Evolutionary conservation across 1,140 invertebrate genomes (phyloP).

Genomic region (Eciton burchellii): DNA sequence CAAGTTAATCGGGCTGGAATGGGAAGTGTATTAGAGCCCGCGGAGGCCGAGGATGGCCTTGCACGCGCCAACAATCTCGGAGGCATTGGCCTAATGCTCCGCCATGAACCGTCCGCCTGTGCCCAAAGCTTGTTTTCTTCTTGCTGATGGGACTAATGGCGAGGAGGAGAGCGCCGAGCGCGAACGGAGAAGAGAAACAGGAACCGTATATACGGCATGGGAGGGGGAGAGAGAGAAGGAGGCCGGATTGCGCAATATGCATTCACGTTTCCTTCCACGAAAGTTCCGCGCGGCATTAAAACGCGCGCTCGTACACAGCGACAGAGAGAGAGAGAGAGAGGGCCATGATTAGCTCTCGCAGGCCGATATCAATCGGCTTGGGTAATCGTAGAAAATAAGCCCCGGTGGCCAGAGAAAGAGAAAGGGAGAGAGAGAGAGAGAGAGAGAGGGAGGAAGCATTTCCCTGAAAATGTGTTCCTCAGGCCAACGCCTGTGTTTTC

Average conservation of each 20-base stretch:
- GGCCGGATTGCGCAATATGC: conserved; percentile 74
- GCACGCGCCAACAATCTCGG: conserved; percentile 67
- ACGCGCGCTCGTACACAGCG: conserved; percentile 8
- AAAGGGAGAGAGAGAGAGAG: no score
- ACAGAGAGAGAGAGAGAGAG: no score
- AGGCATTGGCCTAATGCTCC: conserved; percentile 70
- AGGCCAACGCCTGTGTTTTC: no score
- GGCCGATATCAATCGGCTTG: conserved; percentile 2
- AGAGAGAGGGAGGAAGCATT: no score
- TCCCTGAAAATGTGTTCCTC: background rate
- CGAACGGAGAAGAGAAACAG: conserved; percentile 73
- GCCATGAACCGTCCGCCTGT: conserved; percentile 57
- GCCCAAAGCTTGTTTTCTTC: conserved; percentile 55
- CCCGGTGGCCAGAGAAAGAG: no score
- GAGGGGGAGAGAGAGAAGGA: conserved; percentile 67
- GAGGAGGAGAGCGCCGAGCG: conserved; percentile 37
- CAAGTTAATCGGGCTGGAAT: conserved; percentile 58
- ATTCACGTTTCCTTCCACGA: conserved; percentile 79
- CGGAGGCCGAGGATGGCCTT: conserved; percentile 51
- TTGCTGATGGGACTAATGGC: conserved; percentile 32
- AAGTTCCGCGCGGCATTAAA: conserved; percentile 71
- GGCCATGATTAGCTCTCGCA: conserved; percentile 3
- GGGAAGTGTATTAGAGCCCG: conserved; percentile 43
- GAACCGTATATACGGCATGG: background rate
- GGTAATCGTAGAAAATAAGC: conserved; percentile 28